phyloP scores from a whole-genome alignment of 2,797 vertebrate genomes.

The Allobates femoralis region DNA sequence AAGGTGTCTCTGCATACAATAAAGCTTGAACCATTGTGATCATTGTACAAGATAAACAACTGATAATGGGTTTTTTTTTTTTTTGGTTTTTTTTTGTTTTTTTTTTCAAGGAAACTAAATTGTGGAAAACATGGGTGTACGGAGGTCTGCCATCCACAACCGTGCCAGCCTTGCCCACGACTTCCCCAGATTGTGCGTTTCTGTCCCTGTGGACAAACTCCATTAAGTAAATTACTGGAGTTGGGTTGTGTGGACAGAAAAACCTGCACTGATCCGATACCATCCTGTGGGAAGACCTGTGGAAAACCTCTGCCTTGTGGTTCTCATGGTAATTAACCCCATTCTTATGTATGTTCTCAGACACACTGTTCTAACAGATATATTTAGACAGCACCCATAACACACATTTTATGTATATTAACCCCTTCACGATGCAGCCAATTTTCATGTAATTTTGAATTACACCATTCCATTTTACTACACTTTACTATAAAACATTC shows the following conservation, averaged over 20 bases:
- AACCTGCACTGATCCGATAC: slow-evolving; percentile 89
- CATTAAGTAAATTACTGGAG: slow-evolving; percentile 90
- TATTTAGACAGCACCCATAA: too few species aligned
- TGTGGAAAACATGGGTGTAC: slow-evolving; percentile 89
- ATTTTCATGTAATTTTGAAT: too few species aligned
- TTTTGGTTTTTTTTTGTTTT: not conserved
- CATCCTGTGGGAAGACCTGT: slow-evolving; percentile 94
- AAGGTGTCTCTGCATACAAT: too few species aligned
- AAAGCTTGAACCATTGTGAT: too few species aligned
- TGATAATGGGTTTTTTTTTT: not conserved
- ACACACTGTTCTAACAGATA: not conserved
- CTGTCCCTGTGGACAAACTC: slow-evolving; percentile 92
- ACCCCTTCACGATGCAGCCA: too few species aligned
- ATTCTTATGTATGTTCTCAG: not conserved
- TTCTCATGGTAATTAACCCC: slow-evolving; percentile 82
- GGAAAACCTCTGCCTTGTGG: slow-evolving; percentile 91
- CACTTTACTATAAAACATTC: too few species aligned
- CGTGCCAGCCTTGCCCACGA: slow-evolving; percentile 86
- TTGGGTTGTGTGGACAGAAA: slow-evolving; percentile 86
- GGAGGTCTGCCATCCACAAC: slow-evolving; percentile 86
- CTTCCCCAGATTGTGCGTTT: slow-evolving; percentile 84
- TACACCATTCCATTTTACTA: too few species aligned
- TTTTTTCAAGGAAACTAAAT: slow-evolving; percentile 82
- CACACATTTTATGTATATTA: too few species aligned
- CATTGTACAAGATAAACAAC: not conserved